These are phyloP conservation scores for Menidia menidia DNA, from an alignment of 2,797 vertebrate genomes.

Conservation along the genomic window DNA sequence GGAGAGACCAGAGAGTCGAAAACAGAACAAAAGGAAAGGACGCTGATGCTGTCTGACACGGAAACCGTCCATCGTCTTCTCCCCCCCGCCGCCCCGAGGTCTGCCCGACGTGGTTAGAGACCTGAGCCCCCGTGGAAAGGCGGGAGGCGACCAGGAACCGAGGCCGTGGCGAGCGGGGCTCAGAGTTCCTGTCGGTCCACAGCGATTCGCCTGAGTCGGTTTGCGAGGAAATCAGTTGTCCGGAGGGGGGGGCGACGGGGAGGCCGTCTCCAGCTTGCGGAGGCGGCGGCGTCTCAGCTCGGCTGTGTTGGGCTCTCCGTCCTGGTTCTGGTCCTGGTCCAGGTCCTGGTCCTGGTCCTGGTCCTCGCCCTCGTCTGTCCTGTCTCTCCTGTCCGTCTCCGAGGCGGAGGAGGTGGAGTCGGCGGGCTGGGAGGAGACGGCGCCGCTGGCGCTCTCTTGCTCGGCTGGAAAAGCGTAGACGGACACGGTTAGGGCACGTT, in stretches of 20 bases:
- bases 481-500: no score
- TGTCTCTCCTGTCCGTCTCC: constrained; percentile 69
- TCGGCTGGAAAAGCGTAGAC: constrained; percentile 44
- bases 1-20: no score
- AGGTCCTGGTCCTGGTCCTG: constrained; percentile 69
- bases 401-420: constrained; percentile 67
- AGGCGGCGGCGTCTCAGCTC: constrained; percentile 91
- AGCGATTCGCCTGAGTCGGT: constrained; percentile 35
- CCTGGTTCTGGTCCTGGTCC: constrained; percentile 65
- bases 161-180: constrained; percentile 30
- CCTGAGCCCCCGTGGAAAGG: constrained; percentile 55
- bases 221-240: constrained; percentile 79
- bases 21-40: constrained; percentile 13
- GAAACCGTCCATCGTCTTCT: constrained; percentile 36
- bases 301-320: constrained; percentile 85
- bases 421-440: constrained; percentile 68
- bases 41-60: constrained; percentile 57
- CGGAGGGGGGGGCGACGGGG: constrained; percentile 60
- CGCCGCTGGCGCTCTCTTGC: constrained; percentile 53
- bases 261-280: constrained; percentile 88
- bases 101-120: constrained; percentile 36
- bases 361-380: constrained; percentile 55
- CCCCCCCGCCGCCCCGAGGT: constrained; percentile 46
- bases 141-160: constrained; percentile 45
- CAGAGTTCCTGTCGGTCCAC: constrained; percentile 54